Evolutionary conservation across 2,113 vertebrate species (phyloP).

Genomic region (Sitta europaea): DNA sequence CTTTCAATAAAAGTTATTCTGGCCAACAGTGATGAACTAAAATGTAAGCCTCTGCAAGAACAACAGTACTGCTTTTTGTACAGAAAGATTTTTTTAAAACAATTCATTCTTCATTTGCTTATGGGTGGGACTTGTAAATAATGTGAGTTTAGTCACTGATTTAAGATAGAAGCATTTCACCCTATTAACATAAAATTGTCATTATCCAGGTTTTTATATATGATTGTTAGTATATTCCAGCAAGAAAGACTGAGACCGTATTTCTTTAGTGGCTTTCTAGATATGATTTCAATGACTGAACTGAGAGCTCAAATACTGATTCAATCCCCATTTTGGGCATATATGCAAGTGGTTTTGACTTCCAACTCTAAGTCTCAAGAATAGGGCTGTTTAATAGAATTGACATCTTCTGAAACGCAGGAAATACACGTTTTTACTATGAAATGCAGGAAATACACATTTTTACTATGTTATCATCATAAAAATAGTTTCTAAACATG

Average conservation of each 20-base stretch:
- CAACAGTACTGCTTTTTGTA: neutral
- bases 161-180: neutral
- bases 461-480: neutral
- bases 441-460: neutral
- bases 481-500: neutral
- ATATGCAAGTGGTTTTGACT: neutral
- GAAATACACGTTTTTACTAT: too few relatives aligned
- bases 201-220: slow-evolving; percentile 1
- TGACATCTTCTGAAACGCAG: neutral
- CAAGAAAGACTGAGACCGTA: neutral
- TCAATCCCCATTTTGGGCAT: neutral
- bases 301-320: neutral
- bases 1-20: neutral
- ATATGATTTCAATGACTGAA: neutral
- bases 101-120: slow-evolving; percentile 6
- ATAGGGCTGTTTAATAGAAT: neutral
- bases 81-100: neutral
- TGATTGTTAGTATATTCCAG: neutral
- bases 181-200: slow-evolving; percentile 14
- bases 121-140: neutral
- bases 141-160: neutral
- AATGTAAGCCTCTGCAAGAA: neutral
- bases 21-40: neutral
- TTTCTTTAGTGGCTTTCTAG: neutral
- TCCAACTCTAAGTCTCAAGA: neutral